Base-by-base conservation (phyloP, 2,797 vertebrate genomes). In the Poecilia picta region DNA sequence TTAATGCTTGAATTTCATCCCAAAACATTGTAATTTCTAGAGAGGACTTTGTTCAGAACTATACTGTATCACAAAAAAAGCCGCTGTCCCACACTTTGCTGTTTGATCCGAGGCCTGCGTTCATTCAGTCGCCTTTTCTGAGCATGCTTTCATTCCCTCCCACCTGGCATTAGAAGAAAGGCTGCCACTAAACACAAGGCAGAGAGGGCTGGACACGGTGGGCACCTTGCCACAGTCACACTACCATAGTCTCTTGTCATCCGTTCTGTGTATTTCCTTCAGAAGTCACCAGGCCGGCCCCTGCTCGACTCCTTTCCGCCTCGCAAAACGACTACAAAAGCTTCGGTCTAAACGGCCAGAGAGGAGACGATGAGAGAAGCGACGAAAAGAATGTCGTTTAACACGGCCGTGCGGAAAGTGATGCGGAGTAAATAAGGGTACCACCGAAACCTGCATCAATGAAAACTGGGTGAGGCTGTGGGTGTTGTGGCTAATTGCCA, bases 81-180 rank as follows among this genome's bases (percentile, higher is more conserved):
- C 8, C 7, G 73, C 75, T 72, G 79, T 78, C 72, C 73, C 83
- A 85, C 74, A 74, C 87, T 85, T 18, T 79, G 71, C 73, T 53
- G 83, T 88, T 93, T 85, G 77, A 92, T 91, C 85, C 53, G 39
- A 82, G 74, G 81, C 87, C 86, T 87, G 79, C 83, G 91, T 89
- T 84, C 85, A 86, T 87, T 85, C 90, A 89, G 84, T 82, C 81
- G 59, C 89, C 89, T 85, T 77, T 23, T 84, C 73, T 68, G 74
- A 87, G 89, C 83, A 83, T 88, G 57, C 36, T 87, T 73, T 83
- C 80, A 81, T 90, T 86, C 92, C 88, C 91, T 73, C 85, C 94
- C 84, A 57, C 82, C 91, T 95, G 96, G 94, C 93, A 91, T 20
- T 0, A 83, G 94, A 95, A 96, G 86, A 95, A 95, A 95, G 91